These are phyloP conservation scores for Trissolcus basalis DNA, from an alignment of 1,140 invertebrate species.

Conservation along the genomic window DNA sequence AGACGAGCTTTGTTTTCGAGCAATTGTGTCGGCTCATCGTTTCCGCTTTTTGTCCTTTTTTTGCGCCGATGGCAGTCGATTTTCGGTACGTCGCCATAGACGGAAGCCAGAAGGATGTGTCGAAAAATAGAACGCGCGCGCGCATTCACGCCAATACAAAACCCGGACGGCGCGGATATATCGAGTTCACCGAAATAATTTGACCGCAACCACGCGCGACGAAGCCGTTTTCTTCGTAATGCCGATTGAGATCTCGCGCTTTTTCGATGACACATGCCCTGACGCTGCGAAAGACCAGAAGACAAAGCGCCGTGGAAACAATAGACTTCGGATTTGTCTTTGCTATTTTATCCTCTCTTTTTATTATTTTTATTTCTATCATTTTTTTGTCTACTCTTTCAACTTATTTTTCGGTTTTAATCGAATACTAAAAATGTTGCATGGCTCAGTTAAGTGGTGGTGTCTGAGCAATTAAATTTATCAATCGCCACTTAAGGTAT, in stretches of 20 bases:
- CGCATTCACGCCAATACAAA: constrained; percentile 41
- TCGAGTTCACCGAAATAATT: constrained; percentile 58
- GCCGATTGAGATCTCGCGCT: constrained; percentile 33
- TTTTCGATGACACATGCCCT: constrained; percentile 18
- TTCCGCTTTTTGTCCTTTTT: background rate
- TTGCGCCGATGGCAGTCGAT: constrained; percentile 18
- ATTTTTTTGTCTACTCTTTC: too few relatives aligned
- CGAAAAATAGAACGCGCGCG: constrained; percentile 59
- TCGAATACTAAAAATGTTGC: too few relatives aligned
- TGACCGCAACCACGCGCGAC: constrained; percentile 38
- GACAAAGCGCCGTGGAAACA: background rate
- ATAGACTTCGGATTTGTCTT: too few relatives aligned
- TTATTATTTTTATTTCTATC: too few relatives aligned
- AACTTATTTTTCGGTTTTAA: too few relatives aligned
- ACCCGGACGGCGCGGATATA: constrained; percentile 56
- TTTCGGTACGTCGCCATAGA: constrained; percentile 40
- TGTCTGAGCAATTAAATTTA: too few relatives aligned
- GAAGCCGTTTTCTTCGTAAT: constrained; percentile 21
- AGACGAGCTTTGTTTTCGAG: constrained; percentile 15
- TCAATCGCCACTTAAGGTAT: background rate
- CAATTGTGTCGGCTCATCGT: background rate
- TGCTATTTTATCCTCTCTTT: too few relatives aligned
- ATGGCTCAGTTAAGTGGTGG: too few relatives aligned
- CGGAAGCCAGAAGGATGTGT: constrained; percentile 48
- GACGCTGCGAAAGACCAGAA: constrained; percentile 4